Evolutionary conservation across 1,140 invertebrate species (phyloP), one percentile per base, ranked within the genome.

Genomic region (Mamestra configurata): DNA sequence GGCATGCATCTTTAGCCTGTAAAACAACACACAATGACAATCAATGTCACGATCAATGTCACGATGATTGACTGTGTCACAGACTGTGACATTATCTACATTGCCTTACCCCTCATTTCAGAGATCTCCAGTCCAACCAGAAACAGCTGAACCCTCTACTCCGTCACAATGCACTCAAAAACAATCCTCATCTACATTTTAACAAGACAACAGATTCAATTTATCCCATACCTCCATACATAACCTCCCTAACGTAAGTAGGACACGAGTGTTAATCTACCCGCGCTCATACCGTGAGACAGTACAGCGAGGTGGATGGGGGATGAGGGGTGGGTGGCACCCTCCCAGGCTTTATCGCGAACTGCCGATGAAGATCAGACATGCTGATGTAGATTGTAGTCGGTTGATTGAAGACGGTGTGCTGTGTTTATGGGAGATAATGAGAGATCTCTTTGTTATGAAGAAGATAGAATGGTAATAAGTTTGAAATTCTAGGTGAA

Each of bases 251-350:
- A 15, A 22, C 64, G 64, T 68, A 68, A 68, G 64, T 46, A 46
- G 64, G 40, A 68, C 64, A 68, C 15, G 24, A 68, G 64, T 43
- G 37, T 68, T 68, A 68, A 68, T 68, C 64, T 68, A 68, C 64
- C 64, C 64, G 61, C 6, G 61, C 35, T 66, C 53, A 57, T 76
- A 79, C 53, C 77, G 82, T 79, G 83, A 85, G 82, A 81, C 82
- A 82, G 82, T 79, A 37, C 53, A 7, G 1, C 10, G 22, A 10
- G 59, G n/a, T n/a, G 59, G 59, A 24, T n/a, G n/a, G 18, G 53
- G 71, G 64, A 43, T 13, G 64, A 75, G 64, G 76, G 76, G 70
- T 6, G 43, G 7, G 51, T 70, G n/a, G 4, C 18, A 18, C 64
- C 61, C 37, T 37, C 18, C 6, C 20, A 11, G 35, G 35, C 64